Percentiles rank a stretch among this genome's conserved stretches.
Evolutionary conservation across 2,888 invertebrate species (phyloP).

Genomic region (Artemia sp.): DNA sequence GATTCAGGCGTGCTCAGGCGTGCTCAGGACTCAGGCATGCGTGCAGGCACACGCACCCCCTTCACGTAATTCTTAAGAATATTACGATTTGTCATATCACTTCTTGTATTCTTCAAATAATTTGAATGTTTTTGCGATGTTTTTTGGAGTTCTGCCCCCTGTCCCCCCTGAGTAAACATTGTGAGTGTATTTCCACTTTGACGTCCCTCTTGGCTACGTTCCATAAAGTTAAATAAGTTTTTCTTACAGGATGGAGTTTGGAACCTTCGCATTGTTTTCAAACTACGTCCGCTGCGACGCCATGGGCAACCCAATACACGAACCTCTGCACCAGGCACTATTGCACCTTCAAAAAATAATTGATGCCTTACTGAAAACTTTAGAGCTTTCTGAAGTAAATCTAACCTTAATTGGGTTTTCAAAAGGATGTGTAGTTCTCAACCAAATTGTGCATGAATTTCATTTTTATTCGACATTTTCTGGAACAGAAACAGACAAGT

Average conservation of each 20-base stretch:
- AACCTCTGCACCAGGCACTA: constrained; percentile 51
- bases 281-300: constrained; percentile 69
- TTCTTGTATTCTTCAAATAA: no score
- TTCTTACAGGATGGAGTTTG: constrained; percentile 50
- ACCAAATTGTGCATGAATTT: constrained; percentile 73
- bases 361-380: constrained; percentile 37
- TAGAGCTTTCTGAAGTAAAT: constrained; percentile 31
- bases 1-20: no score
- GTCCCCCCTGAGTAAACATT: no score
- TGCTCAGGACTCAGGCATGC: no score
- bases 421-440: constrained; percentile 81
- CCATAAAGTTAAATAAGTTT: not conserved
- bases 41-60: no score
- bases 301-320: constrained; percentile 58
- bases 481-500: no score
- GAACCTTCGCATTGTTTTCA: constrained; percentile 68
- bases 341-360: constrained; percentile 41
- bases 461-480: constrained; percentile 38
- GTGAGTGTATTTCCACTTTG: no score
- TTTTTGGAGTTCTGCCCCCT: no score
- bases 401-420: constrained; percentile 59
- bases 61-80: no score
- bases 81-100: no score
- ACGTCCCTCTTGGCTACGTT: no score
- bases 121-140: no score